Conservation (phyloP, 2,888 invertebrate genomes). For the Andrena marginata region DNA sequence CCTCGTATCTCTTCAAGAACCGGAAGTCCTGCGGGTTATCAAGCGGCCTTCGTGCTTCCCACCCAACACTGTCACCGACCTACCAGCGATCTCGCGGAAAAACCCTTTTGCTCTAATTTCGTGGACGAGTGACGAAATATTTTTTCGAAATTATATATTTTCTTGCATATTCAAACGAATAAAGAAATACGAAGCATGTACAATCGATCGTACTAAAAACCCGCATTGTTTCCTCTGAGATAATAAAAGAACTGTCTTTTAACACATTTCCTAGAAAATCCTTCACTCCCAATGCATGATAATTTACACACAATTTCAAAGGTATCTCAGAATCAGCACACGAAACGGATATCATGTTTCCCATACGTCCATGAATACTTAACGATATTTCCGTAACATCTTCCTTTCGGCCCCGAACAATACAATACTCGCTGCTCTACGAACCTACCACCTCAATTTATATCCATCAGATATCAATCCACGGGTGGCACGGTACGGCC, state of each 20-base stretch:
- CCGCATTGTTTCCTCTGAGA: too few species aligned
- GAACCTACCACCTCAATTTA: conserved; percentile 19
- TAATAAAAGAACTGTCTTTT: too few species aligned
- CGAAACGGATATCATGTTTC: too few species aligned
- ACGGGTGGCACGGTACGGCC: background rate
- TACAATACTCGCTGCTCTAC: background rate
- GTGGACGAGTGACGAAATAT: background rate
- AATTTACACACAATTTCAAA: too few species aligned
- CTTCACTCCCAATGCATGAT: too few species aligned
- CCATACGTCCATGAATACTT: too few species aligned
- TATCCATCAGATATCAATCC: conserved; percentile 49
- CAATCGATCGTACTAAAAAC: too few species aligned
- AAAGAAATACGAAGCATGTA: too few species aligned
- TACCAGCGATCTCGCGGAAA: conserved; percentile 14
- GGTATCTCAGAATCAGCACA: too few species aligned
- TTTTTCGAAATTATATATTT: background rate
- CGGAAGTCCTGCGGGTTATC: conserved; percentile 75
- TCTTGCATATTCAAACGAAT: background rate
- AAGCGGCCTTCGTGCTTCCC: conserved; percentile 72
- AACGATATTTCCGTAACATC: background rate
- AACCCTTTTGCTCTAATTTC: conserved; percentile 16
- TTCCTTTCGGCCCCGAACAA: background rate
- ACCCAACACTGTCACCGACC: conserved; percentile 49
- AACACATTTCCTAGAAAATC: too few species aligned
- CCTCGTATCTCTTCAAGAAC: conserved; percentile 70